Evolutionary conservation across 2,113 vertebrate genomes (phyloP).

Genomic region (Peromyscus polionotus): DNA sequence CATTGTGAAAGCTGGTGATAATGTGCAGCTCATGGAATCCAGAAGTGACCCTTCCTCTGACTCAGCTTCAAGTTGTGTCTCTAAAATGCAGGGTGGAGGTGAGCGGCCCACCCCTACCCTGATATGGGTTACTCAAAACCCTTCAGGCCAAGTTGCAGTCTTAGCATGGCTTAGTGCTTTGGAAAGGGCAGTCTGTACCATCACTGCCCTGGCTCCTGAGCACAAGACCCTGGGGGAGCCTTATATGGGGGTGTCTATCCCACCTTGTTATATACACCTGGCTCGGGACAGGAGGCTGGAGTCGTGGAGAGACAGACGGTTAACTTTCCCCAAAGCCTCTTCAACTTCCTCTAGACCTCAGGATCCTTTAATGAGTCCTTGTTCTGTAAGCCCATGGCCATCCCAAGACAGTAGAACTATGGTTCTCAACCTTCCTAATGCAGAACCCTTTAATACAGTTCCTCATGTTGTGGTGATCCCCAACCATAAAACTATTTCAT

Average conservation of each 20-base stretch:
- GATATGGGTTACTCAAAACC: neutral
- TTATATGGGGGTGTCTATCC: neutral
- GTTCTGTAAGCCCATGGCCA: neutral
- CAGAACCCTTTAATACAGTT: neutral
- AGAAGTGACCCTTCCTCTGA: neutral
- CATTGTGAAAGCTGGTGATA: neutral
- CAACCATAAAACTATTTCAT: neutral
- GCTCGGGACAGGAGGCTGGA: neutral
- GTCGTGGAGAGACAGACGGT: neutral
- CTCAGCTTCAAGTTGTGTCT: neutral
- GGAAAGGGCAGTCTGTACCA: neutral
- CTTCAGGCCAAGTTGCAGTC: neutral
- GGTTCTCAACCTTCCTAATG: neutral
- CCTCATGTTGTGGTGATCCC: neutral
- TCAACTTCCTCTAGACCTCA: neutral
- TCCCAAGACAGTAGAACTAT: neutral
- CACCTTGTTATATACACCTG: neutral
- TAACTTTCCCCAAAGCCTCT: neutral
- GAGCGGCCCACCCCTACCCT: neutral
- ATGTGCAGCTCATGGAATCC: neutral
- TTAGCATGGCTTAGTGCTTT: neutral
- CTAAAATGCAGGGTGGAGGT: conserved; percentile 32
- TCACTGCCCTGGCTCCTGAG: neutral
- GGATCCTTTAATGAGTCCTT: neutral
- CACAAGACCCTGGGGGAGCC: neutral